Conservation (phyloP, 2,797 vertebrate genomes). For the Morelia viridis region DNA sequence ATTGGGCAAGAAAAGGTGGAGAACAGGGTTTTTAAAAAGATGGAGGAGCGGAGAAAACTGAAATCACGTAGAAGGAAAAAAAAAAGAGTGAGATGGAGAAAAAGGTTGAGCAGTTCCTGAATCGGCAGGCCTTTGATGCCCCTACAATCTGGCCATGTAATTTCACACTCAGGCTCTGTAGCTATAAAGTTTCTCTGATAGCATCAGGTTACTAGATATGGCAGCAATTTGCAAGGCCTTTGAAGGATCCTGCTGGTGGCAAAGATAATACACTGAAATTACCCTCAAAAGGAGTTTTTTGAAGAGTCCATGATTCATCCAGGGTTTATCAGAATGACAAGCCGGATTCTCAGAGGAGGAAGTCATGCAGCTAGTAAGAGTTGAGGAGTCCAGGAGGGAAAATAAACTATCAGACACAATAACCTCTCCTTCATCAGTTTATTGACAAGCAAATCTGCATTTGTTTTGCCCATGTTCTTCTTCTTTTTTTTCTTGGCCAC, state of each 20-base stretch:
- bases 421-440: not conserved
- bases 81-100: not conserved
- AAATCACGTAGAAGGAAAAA: not conserved
- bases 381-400: not conserved
- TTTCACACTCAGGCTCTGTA: slow-evolving; percentile 17
- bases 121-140: slow-evolving; percentile 45
- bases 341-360: not conserved
- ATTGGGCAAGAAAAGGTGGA: not conserved
- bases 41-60: not conserved
- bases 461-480: not conserved
- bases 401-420: too few species aligned
- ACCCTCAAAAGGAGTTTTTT: not conserved
- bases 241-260: slow-evolving; percentile 32
- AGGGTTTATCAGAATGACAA: slow-evolving; percentile 22
- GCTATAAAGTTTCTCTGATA: slow-evolving; percentile 4
- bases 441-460: not conserved
- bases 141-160: slow-evolving; percentile 19
- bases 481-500: not conserved
- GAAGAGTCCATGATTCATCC: not conserved
- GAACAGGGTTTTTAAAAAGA: not conserved
- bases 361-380: not conserved
- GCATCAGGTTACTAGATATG: not conserved
- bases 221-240: slow-evolving; percentile 28
- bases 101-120: not conserved
- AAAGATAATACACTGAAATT: slow-evolving; percentile 27